A percentile compares a stretch with the other conserved stretches of the same genome.
Evolutionary conservation across 2,888 invertebrate genomes (phyloP).

Genomic region (Sesamia inferens): DNA sequence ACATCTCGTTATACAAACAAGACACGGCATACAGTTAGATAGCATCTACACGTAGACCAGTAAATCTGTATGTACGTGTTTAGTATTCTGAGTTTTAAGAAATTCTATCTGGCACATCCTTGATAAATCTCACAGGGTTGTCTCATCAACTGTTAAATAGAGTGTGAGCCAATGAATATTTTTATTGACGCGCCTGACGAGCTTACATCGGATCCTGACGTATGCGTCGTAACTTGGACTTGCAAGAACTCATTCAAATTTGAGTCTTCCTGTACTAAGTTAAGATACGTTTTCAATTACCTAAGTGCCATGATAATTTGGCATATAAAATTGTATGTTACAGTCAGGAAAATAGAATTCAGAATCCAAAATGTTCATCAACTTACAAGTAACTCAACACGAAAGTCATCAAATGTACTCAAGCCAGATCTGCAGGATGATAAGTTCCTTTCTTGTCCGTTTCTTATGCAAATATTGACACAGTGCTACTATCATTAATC

Average conservation of each 20-base stretch:
- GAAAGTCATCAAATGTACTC: conserved; percentile 82
- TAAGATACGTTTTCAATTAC: conserved; percentile 65
- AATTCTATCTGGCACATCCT: conserved; percentile 72
- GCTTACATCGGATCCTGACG: conserved; percentile 75
- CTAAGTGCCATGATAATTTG: conserved; percentile 5
- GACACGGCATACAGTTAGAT: conserved; percentile 51
- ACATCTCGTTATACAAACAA: conserved; percentile 58
- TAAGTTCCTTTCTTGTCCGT: conserved; percentile 85
- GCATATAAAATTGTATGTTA: conserved; percentile 62
- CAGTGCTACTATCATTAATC: conserved; percentile 88
- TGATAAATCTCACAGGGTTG: conserved; percentile 76
- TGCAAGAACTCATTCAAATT: conserved; percentile 55
- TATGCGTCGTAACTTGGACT: conserved; percentile 66
- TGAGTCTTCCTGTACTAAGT: conserved; percentile 62
- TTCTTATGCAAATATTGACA: conserved; percentile 90
- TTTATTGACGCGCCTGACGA: conserved; percentile 87
- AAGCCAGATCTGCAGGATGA: conserved; percentile 82
- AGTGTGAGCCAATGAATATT: conserved; percentile 89
- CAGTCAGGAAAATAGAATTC: conserved; percentile 63
- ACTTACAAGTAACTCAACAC: conserved; percentile 70
- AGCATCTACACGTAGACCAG: conserved; percentile 61
- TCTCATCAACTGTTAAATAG: conserved; percentile 87
- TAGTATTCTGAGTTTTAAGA: conserved; percentile 57
- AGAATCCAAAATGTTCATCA: conserved; percentile 53
- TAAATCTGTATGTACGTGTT: conserved; percentile 58